phyloP scores from a whole-genome alignment of 1,140 invertebrate genomes.

The Melanaphis sacchari region DNA sequence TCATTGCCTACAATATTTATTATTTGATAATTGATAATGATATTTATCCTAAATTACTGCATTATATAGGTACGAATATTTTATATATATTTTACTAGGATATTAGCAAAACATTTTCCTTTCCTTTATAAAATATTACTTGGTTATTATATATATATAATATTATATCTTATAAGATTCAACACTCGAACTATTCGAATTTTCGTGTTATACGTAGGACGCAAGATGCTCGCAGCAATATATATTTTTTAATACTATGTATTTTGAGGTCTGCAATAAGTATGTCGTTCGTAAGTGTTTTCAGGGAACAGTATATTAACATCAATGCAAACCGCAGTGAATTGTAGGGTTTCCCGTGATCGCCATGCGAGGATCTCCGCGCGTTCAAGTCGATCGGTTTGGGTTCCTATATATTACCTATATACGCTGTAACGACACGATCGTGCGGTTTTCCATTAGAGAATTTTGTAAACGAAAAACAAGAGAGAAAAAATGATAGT shows the following conservation, averaged over 20 bases:
- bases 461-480: constrained; percentile 31
- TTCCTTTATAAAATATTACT: neutral
- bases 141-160: too few species aligned
- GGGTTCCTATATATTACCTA: neutral
- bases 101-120: neutral
- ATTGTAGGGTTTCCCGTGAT: neutral
- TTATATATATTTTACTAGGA: neutral
- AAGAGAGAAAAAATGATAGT: constrained; percentile 44
- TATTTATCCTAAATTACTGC: neutral
- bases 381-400: neutral
- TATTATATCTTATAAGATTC: too few species aligned
- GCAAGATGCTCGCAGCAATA: neutral
- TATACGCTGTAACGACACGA: neutral
- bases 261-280: neutral
- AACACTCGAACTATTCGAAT: too few species aligned
- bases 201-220: too few species aligned
- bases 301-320: neutral
- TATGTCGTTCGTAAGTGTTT: neutral
- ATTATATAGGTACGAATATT: too few species aligned
- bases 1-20: neutral
- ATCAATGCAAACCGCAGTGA: neutral
- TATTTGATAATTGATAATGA: neutral
- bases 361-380: neutral
- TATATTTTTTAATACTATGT: neutral
- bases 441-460: constrained; percentile 15